Evolutionary conservation across 2,797 vertebrate genomes (phyloP).

Genomic region (Falco naumanni): DNA sequence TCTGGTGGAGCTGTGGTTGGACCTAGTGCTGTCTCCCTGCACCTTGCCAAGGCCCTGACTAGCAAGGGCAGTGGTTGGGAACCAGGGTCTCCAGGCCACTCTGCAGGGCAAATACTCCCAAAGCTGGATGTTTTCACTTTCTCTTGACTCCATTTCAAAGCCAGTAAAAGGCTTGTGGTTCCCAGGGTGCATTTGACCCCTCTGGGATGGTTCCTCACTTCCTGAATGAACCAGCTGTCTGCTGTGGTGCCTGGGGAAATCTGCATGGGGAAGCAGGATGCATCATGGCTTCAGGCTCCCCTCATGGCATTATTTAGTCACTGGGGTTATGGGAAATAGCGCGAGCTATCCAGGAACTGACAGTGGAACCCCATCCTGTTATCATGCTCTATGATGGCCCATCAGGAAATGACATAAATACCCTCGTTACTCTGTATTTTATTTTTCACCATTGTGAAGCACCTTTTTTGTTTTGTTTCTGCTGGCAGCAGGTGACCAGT

Average conservation of each 20-base stretch:
- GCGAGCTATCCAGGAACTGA: slow-evolving; percentile 68
- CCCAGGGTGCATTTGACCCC: neutral
- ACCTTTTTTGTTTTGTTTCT: slow-evolving; percentile 56
- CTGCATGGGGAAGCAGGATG: slow-evolving; percentile 57
- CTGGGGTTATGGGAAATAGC: slow-evolving; percentile 69
- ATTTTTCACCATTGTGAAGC: slow-evolving; percentile 48
- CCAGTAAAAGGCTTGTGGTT: neutral
- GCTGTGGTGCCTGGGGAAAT: slow-evolving; percentile 12
- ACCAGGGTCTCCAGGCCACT: neutral
- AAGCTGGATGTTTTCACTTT: neutral
- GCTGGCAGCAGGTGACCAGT: slow-evolving; percentile 14
- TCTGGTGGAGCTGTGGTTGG: neutral
- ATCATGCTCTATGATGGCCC: slow-evolving; percentile 62
- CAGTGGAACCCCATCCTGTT: slow-evolving; percentile 75
- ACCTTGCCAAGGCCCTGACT: neutral
- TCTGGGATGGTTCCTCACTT: slow-evolving; percentile 13
- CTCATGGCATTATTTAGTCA: slow-evolving; percentile 27
- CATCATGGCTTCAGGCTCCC: slow-evolving; percentile 13
- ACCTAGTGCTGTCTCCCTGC: neutral
- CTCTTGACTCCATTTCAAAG: neutral
- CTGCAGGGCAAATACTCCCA: neutral
- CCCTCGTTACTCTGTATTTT: neutral
- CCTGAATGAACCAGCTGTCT: slow-evolving; percentile 64
- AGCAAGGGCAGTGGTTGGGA: neutral
- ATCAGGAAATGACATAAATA: slow-evolving; percentile 73